These are phyloP conservation scores for Branchinecta lindahli DNA, from an alignment of 1,140 invertebrate genomes.

Conservation along the genomic window DNA sequence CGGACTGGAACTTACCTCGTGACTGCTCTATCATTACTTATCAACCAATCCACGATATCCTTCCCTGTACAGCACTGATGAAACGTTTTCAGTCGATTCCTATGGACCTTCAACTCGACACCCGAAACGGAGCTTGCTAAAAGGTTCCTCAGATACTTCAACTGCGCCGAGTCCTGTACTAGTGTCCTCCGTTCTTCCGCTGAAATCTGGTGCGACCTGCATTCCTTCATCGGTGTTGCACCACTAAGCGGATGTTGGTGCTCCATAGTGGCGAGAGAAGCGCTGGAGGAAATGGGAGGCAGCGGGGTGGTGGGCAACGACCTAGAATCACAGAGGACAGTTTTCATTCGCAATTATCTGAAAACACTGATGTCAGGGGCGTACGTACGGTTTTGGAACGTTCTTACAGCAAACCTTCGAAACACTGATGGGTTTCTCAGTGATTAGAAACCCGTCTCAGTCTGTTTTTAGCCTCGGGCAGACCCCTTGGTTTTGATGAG, in stretches of 20 bases:
- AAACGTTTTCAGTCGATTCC: slow-evolving; percentile 47
- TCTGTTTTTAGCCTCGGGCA: too few relatives aligned
- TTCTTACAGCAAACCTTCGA: too few relatives aligned
- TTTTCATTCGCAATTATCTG: too few relatives aligned
- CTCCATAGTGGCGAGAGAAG: background rate
- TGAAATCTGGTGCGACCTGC: slow-evolving; percentile 17
- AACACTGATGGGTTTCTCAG: too few relatives aligned
- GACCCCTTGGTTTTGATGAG: too few relatives aligned
- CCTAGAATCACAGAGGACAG: background rate
- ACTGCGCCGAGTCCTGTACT: slow-evolving; percentile 52
- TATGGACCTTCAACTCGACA: slow-evolving; percentile 44
- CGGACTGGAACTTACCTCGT: slow-evolving; percentile 32
- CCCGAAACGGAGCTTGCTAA: slow-evolving; percentile 43
- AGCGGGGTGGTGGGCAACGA: background rate
- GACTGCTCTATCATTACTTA: slow-evolving; percentile 48
- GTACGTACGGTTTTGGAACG: too few relatives aligned
- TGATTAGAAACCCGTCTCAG: too few relatives aligned
- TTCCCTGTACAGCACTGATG: slow-evolving; percentile 49
- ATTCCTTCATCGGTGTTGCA: slow-evolving; percentile 3
- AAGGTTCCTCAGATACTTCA: slow-evolving; percentile 54
- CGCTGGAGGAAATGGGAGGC: background rate
- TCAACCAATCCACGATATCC: slow-evolving; percentile 59
- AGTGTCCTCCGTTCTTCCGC: slow-evolving; percentile 45
- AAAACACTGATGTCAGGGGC: too few relatives aligned
- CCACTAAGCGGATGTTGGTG: background rate